A percentile compares a stretch with the other conserved stretches of the same genome.
Conservation (phyloP, 1,140 invertebrate genomes). For the Drosophila jambulina region DNA sequence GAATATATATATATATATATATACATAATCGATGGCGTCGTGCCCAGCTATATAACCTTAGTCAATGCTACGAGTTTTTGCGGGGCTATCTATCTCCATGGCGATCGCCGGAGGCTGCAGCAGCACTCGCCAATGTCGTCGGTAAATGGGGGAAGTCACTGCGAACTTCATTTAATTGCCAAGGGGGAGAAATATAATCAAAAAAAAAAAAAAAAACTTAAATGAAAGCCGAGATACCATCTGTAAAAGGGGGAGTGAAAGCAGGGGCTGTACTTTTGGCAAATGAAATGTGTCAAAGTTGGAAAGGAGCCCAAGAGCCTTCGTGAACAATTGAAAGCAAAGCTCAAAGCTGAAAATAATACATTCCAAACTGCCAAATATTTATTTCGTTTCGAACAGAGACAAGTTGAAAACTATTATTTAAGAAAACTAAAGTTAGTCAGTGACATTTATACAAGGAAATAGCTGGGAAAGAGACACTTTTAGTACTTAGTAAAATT, state of each 20-base stretch:
- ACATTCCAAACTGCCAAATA: conserved; percentile 8
- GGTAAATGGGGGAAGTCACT: conserved; percentile 57
- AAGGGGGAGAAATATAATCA: conserved; percentile 18
- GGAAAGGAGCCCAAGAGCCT: conserved; percentile 2
- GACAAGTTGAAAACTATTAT: conserved; percentile 10
- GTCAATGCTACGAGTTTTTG: conserved; percentile 60
- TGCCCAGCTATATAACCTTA: conserved; percentile 75
- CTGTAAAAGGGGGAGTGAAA: conserved; percentile 24
- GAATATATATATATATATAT: conserved; percentile 10
- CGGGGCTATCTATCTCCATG: conserved; percentile 54
- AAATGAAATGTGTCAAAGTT: conserved; percentile 24
- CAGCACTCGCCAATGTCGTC: conserved; percentile 63
- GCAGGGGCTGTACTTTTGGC: conserved; percentile 14
- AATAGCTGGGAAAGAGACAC: not conserved
- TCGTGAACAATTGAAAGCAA: not conserved
- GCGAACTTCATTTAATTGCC: conserved; percentile 54
- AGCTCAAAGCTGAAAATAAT: not conserved
- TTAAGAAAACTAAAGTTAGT: not conserved
- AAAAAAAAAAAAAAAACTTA: conserved; percentile 18
- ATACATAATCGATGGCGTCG: conserved; percentile 17
- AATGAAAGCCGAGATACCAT: conserved; percentile 8
- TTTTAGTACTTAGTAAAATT: not conserved
- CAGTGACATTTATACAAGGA: not conserved
- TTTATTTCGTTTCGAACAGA: not conserved
- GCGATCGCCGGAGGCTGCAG: conserved; percentile 38